These are phyloP conservation scores for Ophion ellenae DNA, from an alignment of 2,888 invertebrate genomes.

Conservation along the genomic window DNA sequence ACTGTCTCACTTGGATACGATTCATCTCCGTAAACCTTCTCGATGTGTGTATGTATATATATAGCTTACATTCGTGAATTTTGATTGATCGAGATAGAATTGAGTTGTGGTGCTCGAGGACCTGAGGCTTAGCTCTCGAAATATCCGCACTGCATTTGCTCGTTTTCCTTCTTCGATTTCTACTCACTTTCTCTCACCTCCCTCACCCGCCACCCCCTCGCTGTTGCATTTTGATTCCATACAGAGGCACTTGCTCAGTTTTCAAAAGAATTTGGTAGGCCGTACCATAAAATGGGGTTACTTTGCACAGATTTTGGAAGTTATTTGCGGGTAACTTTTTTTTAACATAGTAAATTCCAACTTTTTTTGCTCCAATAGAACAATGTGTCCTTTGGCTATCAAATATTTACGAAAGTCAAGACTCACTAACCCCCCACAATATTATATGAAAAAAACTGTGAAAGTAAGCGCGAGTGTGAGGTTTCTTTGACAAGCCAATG, in stretches of 20 bases:
- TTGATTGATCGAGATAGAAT: conserved; percentile 71
- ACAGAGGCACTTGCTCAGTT: conserved; percentile 5
- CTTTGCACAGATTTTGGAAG: no score
- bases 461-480: no score
- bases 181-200: background rate
- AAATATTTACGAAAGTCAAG: no score
- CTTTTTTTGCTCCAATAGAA: no score
- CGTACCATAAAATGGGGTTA: background rate
- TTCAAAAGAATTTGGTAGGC: conserved; percentile 1
- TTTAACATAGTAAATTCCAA: no score
- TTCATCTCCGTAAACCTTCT: conserved; percentile 60
- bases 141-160: background rate
- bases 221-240: background rate
- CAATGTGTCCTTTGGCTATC: no score
- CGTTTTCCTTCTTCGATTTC: conserved; percentile 33
- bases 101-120: conserved; percentile 65
- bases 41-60: conserved; percentile 6
- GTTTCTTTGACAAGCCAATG: no score
- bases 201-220: background rate
- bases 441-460: no score
- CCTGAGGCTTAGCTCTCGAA: conserved; percentile 34
- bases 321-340: no score
- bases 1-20: conserved; percentile 48
- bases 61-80: conserved; percentile 36
- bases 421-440: no score